These are phyloP conservation scores for Eciton burchellii DNA, from an alignment of 1,140 invertebrate genomes.

Conservation along the genomic window DNA sequence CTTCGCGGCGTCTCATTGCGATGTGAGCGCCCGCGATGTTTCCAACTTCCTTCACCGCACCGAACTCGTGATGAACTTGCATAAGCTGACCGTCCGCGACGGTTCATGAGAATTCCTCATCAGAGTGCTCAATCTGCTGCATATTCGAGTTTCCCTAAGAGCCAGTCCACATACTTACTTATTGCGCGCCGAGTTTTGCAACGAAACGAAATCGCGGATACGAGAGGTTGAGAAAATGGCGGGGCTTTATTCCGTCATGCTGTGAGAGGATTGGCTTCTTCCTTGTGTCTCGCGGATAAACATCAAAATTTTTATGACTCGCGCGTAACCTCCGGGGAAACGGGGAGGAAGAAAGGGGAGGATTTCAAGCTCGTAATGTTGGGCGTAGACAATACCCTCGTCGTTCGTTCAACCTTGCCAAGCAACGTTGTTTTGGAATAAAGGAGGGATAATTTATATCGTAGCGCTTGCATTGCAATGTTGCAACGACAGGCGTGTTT, in stretches of 20 bases:
- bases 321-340: slow-evolving; percentile 45
- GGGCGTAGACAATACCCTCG: slow-evolving; percentile 27
- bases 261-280: slow-evolving; percentile 43
- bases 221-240: slow-evolving; percentile 24
- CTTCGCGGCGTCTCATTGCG: slow-evolving; percentile 24
- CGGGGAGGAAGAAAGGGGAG: neutral
- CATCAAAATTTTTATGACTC: slow-evolving; percentile 56
- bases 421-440: neutral
- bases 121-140: no score
- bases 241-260: slow-evolving; percentile 30
- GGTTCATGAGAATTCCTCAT: slow-evolving; percentile 17
- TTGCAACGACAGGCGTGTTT: neutral
- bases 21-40: slow-evolving; percentile 15
- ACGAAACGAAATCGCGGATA: slow-evolving; percentile 26
- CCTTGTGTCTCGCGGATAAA: slow-evolving; percentile 47
- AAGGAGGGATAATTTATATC: slow-evolving; percentile 12
- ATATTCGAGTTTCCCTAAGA: neutral
- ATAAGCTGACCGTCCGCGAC: slow-evolving; percentile 37
- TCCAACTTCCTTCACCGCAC: neutral
- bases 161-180: neutral
- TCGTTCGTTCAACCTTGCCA: neutral
- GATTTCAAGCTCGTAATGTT: slow-evolving; percentile 39
- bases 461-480: neutral
- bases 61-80: slow-evolving; percentile 29
- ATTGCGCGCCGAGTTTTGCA: slow-evolving; percentile 5